Evolutionary conservation across 2,888 invertebrate genomes (phyloP), one percentile per base, ranked within the genome.

Genomic region (Pteria penguin): DNA sequence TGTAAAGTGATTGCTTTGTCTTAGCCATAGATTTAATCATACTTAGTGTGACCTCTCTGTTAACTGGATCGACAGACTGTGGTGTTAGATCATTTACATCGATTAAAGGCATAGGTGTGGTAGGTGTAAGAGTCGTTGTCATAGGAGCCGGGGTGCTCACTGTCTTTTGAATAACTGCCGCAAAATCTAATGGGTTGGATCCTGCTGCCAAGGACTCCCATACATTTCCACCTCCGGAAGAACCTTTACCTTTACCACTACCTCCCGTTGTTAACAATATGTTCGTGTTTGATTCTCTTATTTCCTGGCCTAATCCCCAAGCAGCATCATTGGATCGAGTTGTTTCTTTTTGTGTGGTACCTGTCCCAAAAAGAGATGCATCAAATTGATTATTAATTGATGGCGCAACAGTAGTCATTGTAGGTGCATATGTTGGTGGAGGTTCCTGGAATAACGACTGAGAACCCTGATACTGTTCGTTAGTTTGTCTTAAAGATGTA

Each of bases 21-120:
- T 67, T 66, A 18, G 68, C 72, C 72, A 72, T 76, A 14, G 67
- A 63, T 1, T 54, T 52, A 14, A 76, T 71, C 68, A 72, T 68
- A 36, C 57, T 72, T 32, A 72, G 52, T 66, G 67, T 72, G 4
- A 76, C 67, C 45, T 65, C 60, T 33, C 71, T 63, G 45, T 36
- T 61, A 22, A 61, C 45, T 2, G 72, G 72, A 31, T 76, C 65
- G 8, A 72, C 68, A 5, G 72, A 72, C 4, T 57, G 54, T 1
- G 76, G 69, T 1, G 72, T 72, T 8, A 72, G 63, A 8, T 72
- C 72, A 11, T 68, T 72, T 0, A 72, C 68, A n/a, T 72, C 62
- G 18, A 67, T 67, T 0, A 68, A 58, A 2, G 66, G 60, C 2
- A 61, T 54, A 2, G 76, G 72, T 4, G 72, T 31, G 14, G 67